phyloP scores from a whole-genome alignment of 2,888 invertebrate genomes.

The Hyppa rectilinea region DNA sequence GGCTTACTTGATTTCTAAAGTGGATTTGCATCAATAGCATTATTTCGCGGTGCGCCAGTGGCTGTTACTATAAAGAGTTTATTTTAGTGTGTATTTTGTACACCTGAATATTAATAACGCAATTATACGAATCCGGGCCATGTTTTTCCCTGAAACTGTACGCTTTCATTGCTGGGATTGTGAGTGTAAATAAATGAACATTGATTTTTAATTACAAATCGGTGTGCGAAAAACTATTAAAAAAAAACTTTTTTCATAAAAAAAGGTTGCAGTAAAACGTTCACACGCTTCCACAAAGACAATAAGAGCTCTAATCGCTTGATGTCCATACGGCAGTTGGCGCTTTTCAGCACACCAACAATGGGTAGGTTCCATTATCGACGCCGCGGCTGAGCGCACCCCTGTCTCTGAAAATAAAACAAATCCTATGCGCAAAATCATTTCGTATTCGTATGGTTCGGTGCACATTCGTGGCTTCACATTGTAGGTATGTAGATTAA shows the following conservation, averaged over 20 bases:
- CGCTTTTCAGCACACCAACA: conserved; percentile 71
- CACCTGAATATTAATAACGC: conserved; percentile 34
- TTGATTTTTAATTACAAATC: conserved; percentile 28
- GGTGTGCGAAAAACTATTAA: conserved; percentile 17
- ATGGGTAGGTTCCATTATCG: conserved; percentile 76
- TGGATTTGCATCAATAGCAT: conserved; percentile 55
- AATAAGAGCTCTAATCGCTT: conserved; percentile 69
- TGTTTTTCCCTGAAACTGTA: conserved; percentile 9
- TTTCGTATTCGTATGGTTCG: conserved; percentile 74
- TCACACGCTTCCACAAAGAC: conserved; percentile 65
- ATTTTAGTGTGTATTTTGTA: conserved; percentile 29
- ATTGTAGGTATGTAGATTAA: conserved; percentile 74
- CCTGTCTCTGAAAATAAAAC: conserved; percentile 78
- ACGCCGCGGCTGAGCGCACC: conserved; percentile 74
- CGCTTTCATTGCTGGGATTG: conserved; percentile 9
- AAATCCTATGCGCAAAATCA: conserved; percentile 80
- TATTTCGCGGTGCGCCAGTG: conserved; percentile 45
- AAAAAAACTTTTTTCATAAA: conserved; percentile 20
- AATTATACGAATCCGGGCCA: conserved; percentile 31
- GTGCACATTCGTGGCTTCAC: conserved; percentile 72
- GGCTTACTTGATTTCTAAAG: conserved; percentile 61
- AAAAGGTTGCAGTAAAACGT: conserved; percentile 49
- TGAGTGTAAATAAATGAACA: conserved; percentile 23
- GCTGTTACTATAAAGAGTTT: conserved; percentile 36
- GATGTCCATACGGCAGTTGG: conserved; percentile 69